Evolutionary conservation across 30 jellyfish, hydroid and myxozoan genomes (phyloP).

Genomic region (Mastigias papua): DNA sequence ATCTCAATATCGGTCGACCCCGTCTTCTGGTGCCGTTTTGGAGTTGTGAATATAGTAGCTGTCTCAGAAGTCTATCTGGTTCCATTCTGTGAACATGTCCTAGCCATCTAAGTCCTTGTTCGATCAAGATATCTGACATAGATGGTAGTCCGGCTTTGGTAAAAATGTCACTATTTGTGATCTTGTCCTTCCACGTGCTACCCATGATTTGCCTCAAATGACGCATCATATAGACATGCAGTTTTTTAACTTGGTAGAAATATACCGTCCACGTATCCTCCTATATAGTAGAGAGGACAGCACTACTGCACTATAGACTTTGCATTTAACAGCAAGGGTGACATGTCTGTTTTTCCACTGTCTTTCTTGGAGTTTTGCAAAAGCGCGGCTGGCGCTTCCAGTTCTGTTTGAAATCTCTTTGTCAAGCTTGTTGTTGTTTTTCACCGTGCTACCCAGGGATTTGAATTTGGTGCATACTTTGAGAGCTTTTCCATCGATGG

Average conservation of each 20-base stretch:
- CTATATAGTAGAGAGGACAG: not conserved
- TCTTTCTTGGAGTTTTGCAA: too few species aligned
- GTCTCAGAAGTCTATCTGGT: slow-evolving; percentile 27
- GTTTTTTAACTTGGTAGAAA: not conserved
- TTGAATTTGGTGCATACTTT: too few species aligned
- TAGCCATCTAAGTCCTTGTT: slow-evolving; percentile 17
- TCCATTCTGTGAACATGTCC: slow-evolving; percentile 51
- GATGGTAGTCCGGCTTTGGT: not conserved
- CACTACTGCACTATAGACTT: not conserved
- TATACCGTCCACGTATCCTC: too few species aligned
- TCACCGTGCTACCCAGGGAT: too few species aligned
- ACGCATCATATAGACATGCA: not conserved
- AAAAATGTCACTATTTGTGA: not conserved
- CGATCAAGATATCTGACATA: not conserved
- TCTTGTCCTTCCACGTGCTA: slow-evolving; percentile 2
- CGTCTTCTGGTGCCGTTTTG: slow-evolving; percentile 35
- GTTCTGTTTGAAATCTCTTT: too few species aligned
- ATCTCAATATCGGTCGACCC: slow-evolving; percentile 21
- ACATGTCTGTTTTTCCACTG: too few species aligned
- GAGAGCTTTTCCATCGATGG: too few species aligned
- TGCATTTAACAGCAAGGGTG: too few species aligned
- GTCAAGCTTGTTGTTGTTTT: too few species aligned
- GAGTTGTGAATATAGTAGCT: slow-evolving; percentile 11
- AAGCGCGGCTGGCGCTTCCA: too few species aligned
- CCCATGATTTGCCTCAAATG: not conserved